These are phyloP conservation scores for Antechinus stuartii DNA, from an alignment of 2,113 vertebrate genomes.

Conservation along the genomic window DNA sequence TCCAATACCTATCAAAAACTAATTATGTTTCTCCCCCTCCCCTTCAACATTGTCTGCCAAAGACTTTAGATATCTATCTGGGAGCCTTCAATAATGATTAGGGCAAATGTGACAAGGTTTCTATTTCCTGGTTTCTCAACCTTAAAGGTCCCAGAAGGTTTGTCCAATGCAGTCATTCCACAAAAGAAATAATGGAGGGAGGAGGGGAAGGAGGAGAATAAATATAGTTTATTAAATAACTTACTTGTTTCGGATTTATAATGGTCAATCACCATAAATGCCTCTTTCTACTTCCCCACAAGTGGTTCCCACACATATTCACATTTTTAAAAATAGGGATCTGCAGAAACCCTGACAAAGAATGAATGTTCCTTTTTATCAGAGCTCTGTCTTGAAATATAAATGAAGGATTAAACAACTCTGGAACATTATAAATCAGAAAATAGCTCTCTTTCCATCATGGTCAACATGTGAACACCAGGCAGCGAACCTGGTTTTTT, in stretches of 20 bases:
- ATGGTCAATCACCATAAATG: conserved; percentile 49
- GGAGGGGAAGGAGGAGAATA: conserved; percentile 24
- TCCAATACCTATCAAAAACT: not conserved
- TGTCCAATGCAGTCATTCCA: conserved; percentile 34
- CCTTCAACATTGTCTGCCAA: not conserved
- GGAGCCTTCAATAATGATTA: conserved; percentile 36
- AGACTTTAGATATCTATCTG: not conserved
- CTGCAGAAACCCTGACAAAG: conserved; percentile 50
- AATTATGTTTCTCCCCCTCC: not conserved
- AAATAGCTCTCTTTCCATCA: conserved; percentile 53
- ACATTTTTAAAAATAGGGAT: conserved; percentile 44
- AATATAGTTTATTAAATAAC: conserved; percentile 28
- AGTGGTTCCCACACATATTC: not conserved
- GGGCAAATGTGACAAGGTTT: conserved; percentile 28
- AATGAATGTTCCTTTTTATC: not conserved
- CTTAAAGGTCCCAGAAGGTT: conserved; percentile 31
- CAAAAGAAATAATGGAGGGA: not conserved
- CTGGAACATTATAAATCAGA: conserved; percentile 46
- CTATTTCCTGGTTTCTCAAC: conserved; percentile 53
- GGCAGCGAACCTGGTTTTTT: conserved; percentile 8
- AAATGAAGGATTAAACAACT: conserved; percentile 27
- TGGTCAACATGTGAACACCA: conserved; percentile 51
- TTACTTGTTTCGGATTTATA: conserved; percentile 53
- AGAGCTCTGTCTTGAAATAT: conserved; percentile 45
- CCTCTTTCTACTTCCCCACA: not conserved